Evolutionary conservation across 2,113 vertebrate genomes (phyloP).

Genomic region (Pterocles gutturalis): DNA sequence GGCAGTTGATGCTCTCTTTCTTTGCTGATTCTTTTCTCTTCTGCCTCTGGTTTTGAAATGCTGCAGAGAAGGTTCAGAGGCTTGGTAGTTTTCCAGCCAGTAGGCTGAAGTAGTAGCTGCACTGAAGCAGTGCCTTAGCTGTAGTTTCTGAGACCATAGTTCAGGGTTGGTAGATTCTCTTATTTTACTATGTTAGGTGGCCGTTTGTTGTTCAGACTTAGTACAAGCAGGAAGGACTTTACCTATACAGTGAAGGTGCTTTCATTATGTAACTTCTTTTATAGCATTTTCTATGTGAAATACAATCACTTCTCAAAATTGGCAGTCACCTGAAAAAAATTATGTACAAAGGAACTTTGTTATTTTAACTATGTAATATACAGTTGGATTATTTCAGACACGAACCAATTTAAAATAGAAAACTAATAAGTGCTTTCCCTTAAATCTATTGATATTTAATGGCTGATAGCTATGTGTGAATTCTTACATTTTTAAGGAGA

Average conservation of each 20-base stretch:
- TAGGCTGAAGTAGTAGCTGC: background rate
- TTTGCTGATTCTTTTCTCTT: background rate
- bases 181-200: background rate
- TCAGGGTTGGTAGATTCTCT: background rate
- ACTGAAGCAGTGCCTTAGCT: background rate
- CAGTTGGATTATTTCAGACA: slow-evolving; percentile 9
- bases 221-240: background rate
- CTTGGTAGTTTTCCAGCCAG: background rate
- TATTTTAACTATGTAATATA: background rate
- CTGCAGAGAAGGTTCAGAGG: background rate
- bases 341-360: background rate
- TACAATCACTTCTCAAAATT: slow-evolving; percentile 7
- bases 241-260: background rate
- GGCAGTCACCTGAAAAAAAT: background rate
- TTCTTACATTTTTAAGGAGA: background rate
- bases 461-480: slow-evolving; percentile 14
- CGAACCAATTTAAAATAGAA: slow-evolving; percentile 23
- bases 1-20: background rate
- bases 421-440: slow-evolving; percentile 2
- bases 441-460: slow-evolving; percentile 19
- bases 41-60: background rate
- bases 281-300: background rate
- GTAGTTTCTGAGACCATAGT: background rate
- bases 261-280: background rate
- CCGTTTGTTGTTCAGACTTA: background rate